Evolutionary conservation across 1,140 invertebrate genomes (phyloP).

Genomic region (Microvelia longipes): DNA sequence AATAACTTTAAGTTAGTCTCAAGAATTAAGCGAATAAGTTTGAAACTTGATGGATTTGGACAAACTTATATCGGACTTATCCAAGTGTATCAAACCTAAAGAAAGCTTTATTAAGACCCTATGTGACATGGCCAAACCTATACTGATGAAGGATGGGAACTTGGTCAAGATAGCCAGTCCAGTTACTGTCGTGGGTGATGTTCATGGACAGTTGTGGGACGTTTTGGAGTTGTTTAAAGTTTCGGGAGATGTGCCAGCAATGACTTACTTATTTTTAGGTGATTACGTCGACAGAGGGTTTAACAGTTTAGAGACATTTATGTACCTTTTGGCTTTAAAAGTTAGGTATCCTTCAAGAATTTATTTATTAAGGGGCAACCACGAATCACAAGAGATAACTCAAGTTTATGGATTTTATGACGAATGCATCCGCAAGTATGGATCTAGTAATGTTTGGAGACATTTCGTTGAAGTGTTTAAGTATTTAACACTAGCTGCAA

Average conservation of each 20-base stretch:
- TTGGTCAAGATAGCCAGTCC: neutral
- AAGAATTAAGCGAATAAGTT: too few species aligned
- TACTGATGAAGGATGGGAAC: neutral
- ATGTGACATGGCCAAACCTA: neutral
- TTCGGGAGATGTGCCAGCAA: slow-evolving; percentile 83
- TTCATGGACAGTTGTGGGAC: slow-evolving; percentile 99
- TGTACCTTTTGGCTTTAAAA: slow-evolving; percentile 89
- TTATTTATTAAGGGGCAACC: slow-evolving; percentile 88
- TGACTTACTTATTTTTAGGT: slow-evolving; percentile 99
- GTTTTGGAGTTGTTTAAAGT: slow-evolving; percentile 99
- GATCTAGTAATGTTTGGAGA: slow-evolving; percentile 94
- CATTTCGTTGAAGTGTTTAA: slow-evolving; percentile 99
- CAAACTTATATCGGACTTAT: neutral
- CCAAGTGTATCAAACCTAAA: neutral
- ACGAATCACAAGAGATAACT: slow-evolving; percentile 95
- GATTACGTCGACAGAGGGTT: slow-evolving; percentile 99
- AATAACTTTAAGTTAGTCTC: too few species aligned
- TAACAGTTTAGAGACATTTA: slow-evolving; percentile 99
- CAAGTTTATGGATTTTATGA: slow-evolving; percentile 99
- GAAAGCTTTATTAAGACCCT: neutral
- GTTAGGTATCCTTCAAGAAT: slow-evolving; percentile 97
- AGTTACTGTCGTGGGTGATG: slow-evolving; percentile 52
- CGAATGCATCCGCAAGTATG: slow-evolving; percentile 97
- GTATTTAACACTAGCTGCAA: slow-evolving; percentile 91
- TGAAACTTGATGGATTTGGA: neutral